Percentiles rank a stretch among this genome's conserved stretches.
Conservation (phyloP, 2,888 invertebrate genomes). For the Pachliopta kotzebuea region DNA sequence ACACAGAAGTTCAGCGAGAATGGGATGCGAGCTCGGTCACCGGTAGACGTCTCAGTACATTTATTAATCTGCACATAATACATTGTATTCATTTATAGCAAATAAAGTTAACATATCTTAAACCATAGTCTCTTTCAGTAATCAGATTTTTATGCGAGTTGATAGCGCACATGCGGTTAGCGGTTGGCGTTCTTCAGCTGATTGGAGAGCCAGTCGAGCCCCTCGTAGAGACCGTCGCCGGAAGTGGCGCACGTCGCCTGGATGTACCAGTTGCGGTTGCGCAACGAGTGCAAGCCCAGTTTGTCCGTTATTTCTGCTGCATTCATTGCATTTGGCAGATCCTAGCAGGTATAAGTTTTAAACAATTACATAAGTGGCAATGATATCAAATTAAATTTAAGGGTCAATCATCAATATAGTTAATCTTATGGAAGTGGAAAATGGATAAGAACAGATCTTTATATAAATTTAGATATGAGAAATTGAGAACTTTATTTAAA, state of each 20-base stretch:
- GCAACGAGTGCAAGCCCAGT: conserved; percentile 97
- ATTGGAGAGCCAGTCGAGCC: conserved; percentile 99
- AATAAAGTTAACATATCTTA: conserved; percentile 81
- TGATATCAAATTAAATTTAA: background rate
- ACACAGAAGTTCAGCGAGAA: conserved; percentile 24
- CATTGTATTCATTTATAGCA: conserved; percentile 75
- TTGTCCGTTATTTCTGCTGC: conserved; percentile 99
- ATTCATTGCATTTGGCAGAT: conserved; percentile 99
- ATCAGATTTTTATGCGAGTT: conserved; percentile 69
- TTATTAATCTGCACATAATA: conserved; percentile 77
- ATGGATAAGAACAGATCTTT: background rate
- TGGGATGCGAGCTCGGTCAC: conserved; percentile 58
- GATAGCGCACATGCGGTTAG: conserved; percentile 81
- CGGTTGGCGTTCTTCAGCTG: conserved; percentile 99
- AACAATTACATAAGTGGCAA: background rate
- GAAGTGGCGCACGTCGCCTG: conserved; percentile 99
- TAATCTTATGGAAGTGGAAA: no score
- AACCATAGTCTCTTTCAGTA: conserved; percentile 79
- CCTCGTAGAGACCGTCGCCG: conserved; percentile 99
- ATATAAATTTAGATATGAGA: no score
- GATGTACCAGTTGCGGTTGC: conserved; percentile 99
- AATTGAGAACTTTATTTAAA: no score
- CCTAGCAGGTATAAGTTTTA: conserved; percentile 77
- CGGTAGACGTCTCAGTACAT: conserved; percentile 70
- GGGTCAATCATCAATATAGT: background rate